Percentiles rank a stretch among this genome's conserved stretches.
Evolutionary conservation across 2,113 vertebrate genomes (phyloP).

Genomic region (Coregonus clupeaformis): DNA sequence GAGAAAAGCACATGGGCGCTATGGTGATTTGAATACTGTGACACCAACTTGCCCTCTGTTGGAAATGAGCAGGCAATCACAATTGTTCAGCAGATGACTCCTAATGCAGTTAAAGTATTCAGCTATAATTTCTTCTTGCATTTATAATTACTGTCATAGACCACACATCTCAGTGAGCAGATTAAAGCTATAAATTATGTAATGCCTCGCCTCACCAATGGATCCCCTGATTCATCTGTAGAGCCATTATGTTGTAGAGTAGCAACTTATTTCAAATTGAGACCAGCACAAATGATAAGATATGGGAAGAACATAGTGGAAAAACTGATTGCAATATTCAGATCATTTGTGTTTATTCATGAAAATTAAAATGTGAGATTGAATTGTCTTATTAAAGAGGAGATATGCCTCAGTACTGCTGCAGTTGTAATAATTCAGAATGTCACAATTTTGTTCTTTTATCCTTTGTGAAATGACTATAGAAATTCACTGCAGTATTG

Average conservation of each 20-base stretch:
- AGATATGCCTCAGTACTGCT: slow-evolving; percentile 19
- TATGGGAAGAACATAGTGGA: slow-evolving; percentile 44
- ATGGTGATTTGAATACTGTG: slow-evolving; percentile 93
- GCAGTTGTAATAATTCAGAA: slow-evolving; percentile 26
- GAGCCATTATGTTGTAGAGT: slow-evolving; percentile 93
- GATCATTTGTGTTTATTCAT: slow-evolving; percentile 58
- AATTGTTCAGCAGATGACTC: slow-evolving; percentile 98
- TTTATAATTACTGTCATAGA: slow-evolving; percentile 99
- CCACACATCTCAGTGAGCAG: slow-evolving; percentile 99
- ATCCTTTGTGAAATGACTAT: slow-evolving; percentile 33
- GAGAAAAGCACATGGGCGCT: slow-evolving; percentile 85
- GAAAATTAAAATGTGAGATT: slow-evolving; percentile 29
- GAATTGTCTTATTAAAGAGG: slow-evolving; percentile 38
- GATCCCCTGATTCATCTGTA: slow-evolving; percentile 84
- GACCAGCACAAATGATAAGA: slow-evolving; percentile 46
- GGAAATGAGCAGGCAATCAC: slow-evolving; percentile 94
- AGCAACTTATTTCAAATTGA: slow-evolving; percentile 88
- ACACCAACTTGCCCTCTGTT: slow-evolving; percentile 98
- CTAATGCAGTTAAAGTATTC: slow-evolving; percentile 99
- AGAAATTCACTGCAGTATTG: slow-evolving; percentile 18
- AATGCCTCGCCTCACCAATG: slow-evolving; percentile 90
- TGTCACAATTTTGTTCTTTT: slow-evolving; percentile 32
- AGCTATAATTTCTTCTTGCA: slow-evolving; percentile 99
- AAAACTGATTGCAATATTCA: slow-evolving; percentile 32
- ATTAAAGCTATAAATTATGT: slow-evolving; percentile 99